Base-by-base conservation (phyloP, 2,797 vertebrate species). In the Gephyroberyx darwinii region DNA sequence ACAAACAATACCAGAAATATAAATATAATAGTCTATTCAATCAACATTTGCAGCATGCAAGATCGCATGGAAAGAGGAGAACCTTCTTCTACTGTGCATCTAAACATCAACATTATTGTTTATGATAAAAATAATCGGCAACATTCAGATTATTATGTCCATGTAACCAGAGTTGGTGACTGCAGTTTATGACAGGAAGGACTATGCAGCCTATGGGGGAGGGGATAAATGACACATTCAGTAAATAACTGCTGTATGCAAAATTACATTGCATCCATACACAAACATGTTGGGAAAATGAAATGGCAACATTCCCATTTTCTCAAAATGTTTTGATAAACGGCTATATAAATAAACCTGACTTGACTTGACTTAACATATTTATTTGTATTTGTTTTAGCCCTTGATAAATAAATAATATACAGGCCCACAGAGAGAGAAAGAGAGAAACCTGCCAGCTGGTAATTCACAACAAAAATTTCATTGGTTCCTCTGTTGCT, bases 391-490 rank as follows among this genome's bases (percentile, higher is more conserved):
- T 68, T 74, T 26, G 9, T 48, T 54, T 60, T 17, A 20, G 53
- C 3, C 30, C 48, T 47, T 66, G 2, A 39, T 22, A 56, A 76
- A 37, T 1, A 53, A 58, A 61, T 13, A 51, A 19, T 48, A 8
- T 55, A 37, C n/a, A 33, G 12, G 8, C 33, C 45, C 53, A 63
- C 51, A 63, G n/a, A n/a, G n/a, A n/a, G n/a, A 57, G n/a, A 39
- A 8, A 74, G 22, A 62, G 30, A 20, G 45, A 56, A 60, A 61
- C 20, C 31, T 26, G 31, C 30, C 58, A 71, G 65, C 56, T 26
- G 37, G 43, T 77, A 51, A 82, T 54, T 30, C 12, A 12, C 14
- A 30, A 12, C 52, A 14, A 13, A 54, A 51, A 54, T 82, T 51
- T 41, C 65, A 37, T 19, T n/a, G 26, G 7, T 59, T 60, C 22